phyloP scores from a whole-genome alignment of 2,888 invertebrate genomes.

The Mantis religiosa region DNA sequence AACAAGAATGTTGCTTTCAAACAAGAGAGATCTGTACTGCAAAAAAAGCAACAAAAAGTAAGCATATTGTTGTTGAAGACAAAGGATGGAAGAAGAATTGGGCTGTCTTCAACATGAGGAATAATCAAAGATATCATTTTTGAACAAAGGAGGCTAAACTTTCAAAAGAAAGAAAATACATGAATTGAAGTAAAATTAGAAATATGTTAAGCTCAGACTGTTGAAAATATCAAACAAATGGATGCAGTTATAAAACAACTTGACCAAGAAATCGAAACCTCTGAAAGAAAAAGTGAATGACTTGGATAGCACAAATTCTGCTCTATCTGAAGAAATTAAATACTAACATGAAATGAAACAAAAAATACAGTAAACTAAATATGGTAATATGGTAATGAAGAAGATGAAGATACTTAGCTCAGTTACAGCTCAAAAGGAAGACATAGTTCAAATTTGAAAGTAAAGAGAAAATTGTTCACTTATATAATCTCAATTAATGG shows the following conservation, averaged over 20 bases:
- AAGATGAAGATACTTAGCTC: background rate
- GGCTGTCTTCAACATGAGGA: background rate
- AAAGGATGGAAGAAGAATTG: too few species aligned
- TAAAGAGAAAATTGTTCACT: too few species aligned
- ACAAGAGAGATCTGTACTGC: too few species aligned
- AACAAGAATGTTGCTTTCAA: too few species aligned
- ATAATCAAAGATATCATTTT: background rate
- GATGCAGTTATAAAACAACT: too few species aligned
- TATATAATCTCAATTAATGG: too few species aligned
- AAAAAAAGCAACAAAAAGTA: too few species aligned
- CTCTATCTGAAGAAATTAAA: background rate
- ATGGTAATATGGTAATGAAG: background rate
- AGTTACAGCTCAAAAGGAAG: background rate
- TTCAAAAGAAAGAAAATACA: background rate
- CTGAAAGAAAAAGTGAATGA: conserved; percentile 43
- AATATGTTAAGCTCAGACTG: too few species aligned
- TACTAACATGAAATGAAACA: background rate
- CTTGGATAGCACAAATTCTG: conserved; percentile 46
- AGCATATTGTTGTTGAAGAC: too few species aligned
- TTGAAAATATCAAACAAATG: too few species aligned
- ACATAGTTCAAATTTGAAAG: background rate
- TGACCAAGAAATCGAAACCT: too few species aligned
- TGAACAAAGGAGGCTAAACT: background rate
- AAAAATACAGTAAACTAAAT: background rate
- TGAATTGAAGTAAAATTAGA: too few species aligned